phyloP scores from a whole-genome alignment of 2,888 invertebrate genomes.

The Tromatobia lineatoria region DNA sequence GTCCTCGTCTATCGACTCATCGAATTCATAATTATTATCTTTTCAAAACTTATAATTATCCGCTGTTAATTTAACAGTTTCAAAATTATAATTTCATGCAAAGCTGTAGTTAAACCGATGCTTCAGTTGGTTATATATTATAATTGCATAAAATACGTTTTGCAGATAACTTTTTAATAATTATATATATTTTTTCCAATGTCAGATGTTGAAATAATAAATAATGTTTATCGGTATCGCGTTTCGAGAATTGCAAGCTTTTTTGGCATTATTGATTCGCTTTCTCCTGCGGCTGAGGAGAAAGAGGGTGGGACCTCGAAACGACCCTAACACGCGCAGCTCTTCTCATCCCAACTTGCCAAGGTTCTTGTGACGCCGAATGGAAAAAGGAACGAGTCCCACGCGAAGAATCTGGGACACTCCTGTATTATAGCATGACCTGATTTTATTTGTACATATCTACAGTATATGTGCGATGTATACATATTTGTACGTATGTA shows the following conservation, averaged over 20 bases:
- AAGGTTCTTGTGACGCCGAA: slow-evolving; percentile 38
- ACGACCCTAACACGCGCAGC: slow-evolving; percentile 36
- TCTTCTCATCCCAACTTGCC: slow-evolving; percentile 30
- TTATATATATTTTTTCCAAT: neutral
- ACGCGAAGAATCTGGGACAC: slow-evolving; percentile 57
- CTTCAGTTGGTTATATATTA: neutral
- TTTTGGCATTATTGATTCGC: slow-evolving; percentile 63
- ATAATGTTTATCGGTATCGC: too few species aligned
- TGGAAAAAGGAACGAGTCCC: slow-evolving; percentile 25
- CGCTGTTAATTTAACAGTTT: neutral
- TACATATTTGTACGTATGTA: neutral
- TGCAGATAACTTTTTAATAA: neutral
- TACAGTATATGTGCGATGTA: too few species aligned
- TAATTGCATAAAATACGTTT: neutral
- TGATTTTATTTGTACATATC: slow-evolving; percentile 38
- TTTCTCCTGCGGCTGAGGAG: neutral
- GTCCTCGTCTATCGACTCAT: too few species aligned
- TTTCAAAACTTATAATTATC: too few species aligned
- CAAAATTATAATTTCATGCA: neutral
- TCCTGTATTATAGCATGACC: slow-evolving; percentile 43
- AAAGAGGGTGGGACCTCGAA: slow-evolving; percentile 9
- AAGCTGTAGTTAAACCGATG: neutral
- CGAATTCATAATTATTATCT: too few species aligned
- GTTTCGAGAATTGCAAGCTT: neutral
- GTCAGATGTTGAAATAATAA: neutral